Base-by-base conservation (phyloP, 1,140 invertebrate genomes). In the Metaphire vulgaris region DNA sequence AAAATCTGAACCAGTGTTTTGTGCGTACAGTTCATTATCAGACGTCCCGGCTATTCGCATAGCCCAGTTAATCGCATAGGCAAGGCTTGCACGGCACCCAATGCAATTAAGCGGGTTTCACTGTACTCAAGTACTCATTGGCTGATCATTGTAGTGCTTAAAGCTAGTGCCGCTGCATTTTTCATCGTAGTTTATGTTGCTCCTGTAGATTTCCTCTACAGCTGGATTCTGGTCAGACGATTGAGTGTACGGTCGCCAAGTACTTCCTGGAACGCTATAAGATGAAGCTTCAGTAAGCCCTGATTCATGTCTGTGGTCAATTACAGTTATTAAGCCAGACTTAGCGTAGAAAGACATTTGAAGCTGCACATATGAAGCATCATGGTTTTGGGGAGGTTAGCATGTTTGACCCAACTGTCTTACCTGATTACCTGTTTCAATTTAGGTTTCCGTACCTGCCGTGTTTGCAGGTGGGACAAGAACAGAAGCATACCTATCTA, bases 121-220 rank as follows among this genome's bases (percentile, higher is more conserved):
- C n/a, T n/a, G n/a, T n/a, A n/a, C n/a, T n/a, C n/a, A n/a, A n/a
- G n/a, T n/a, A 99, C 0, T 99, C 97, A 98, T 99, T 99, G 89
- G 98, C 98, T 86, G 99, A 99, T 87, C 97, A 99, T 90, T 98
- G 99, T 84, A 97, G 94, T n/a, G n/a, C n/a, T n/a, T n/a, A n/a
- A n/a, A n/a, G n/a, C n/a, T n/a, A n/a, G n/a, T n/a, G n/a, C 89
- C 99, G 76, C 98, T 98, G 21, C 88, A 99, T n/a, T n/a, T n/a
- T n/a, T n/a, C n/a, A n/a, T n/a, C n/a, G n/a, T 65, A 65, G n/a
- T 15, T 15, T 21, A 16, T 71, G 28, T 32, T 71, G 26, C 32
- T 64, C n/a, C 28, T 75, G 77, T 79, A 97, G 95, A 82, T 99
- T 99, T 88, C 97, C 98, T 21, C 89, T 99, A 72, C 97, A 99